Base-by-base conservation (phyloP, 2,797 vertebrate genomes). In the Acrocephalus scirpaceus region DNA sequence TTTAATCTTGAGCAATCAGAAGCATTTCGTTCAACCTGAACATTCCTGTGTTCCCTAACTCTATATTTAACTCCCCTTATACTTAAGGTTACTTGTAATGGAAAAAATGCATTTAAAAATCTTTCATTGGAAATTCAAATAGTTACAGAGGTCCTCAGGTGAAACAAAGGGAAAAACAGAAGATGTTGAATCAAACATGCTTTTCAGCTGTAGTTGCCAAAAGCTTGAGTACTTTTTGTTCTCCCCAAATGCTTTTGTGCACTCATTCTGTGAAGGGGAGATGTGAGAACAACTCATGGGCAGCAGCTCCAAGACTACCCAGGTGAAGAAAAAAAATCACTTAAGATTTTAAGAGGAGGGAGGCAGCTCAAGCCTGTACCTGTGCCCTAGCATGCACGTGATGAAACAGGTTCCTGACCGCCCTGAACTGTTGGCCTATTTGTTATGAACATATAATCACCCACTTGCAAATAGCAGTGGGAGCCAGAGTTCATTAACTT, bases 1-100 rank as follows among this genome's bases (percentile, higher is more conserved):
- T 81, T 92, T 90, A 19, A 86, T 84, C 79, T 94, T 96, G 83
- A 86, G 90, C 83, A 95, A 97, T 72, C 66, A 45, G 58, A 90
- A 92, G 50, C 47, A 90, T 64, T 88, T 57, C 0, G 8, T 75
- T 92, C 92, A 86, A 90, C 79, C 70, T 92, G 92, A 92, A 81
- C 67, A 45, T 51, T 70, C 47, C 51, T 66, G n/a, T 53, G 32
- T 90, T 90, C 90, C 83, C 62, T 84, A 90, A 92, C 29, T 69
- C 58, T 88, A 1, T 78, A 74, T 65, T 95, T 94, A 92, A 84
- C 58, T 92, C 50, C 25, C 26, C 42, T 83, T 47, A 65, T 6
- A n/a, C 50, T 85, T 86, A 18, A 61, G 58, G 50, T 90, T 69
- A 75, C 48, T 78, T 81, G 58, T 36, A 69, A 77, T 56, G 88